phyloP scores from a whole-genome alignment of 2,113 vertebrate genomes.

The Empidonax traillii region DNA sequence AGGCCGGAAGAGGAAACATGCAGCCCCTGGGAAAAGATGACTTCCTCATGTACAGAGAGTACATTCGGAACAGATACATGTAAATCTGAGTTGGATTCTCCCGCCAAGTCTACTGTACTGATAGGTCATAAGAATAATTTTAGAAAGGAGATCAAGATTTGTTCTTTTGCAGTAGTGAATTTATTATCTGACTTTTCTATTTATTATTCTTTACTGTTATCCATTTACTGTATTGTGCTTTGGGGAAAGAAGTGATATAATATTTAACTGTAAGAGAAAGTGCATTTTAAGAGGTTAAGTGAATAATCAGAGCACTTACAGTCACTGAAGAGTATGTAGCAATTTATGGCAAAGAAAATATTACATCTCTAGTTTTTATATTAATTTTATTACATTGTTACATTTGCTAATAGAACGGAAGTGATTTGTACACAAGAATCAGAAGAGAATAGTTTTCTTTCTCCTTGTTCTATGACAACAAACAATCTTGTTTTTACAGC shows the following conservation, averaged over 20 bases:
- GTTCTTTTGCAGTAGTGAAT: background rate
- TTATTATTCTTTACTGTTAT: background rate
- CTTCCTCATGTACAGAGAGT: constrained; percentile 87
- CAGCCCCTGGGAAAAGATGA: constrained; percentile 84
- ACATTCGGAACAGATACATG: constrained; percentile 91
- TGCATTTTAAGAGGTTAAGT: background rate
- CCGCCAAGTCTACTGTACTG: background rate
- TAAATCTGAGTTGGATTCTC: constrained; percentile 41
- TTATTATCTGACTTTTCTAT: background rate
- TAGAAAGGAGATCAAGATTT: background rate
- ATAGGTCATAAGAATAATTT: background rate
- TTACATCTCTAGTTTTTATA: background rate
- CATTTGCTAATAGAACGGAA: background rate
- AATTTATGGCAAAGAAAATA: background rate
- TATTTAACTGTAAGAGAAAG: background rate
- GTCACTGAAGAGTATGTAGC: background rate
- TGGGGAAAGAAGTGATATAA: background rate
- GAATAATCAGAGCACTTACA: background rate
- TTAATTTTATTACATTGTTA: background rate
- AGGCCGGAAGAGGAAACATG: constrained; percentile 81
- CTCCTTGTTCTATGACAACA: background rate
- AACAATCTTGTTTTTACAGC: background rate
- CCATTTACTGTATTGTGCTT: background rate
- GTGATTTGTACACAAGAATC: background rate
- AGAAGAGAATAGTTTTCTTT: background rate